phyloP scores from a whole-genome alignment of 30 jellyfish, hydroid and myxozoan species.

The Clytia hemisphaerica region DNA sequence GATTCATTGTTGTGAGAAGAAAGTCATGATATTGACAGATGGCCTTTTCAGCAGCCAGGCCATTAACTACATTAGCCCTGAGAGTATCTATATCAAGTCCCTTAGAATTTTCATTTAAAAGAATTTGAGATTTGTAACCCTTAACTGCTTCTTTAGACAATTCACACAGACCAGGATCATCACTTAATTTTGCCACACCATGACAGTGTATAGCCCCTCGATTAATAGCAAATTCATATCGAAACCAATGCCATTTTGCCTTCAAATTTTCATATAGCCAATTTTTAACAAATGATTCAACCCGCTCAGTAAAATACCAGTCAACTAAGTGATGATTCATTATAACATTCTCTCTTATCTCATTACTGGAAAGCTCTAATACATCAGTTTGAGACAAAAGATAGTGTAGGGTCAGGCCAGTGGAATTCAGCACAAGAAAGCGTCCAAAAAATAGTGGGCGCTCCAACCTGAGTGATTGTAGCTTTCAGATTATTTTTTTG shows the following conservation, averaged over 20 bases:
- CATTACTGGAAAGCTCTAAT: not conserved
- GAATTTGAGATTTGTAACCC: slow-evolving; percentile 18
- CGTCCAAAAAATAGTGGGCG: slow-evolving; percentile 36
- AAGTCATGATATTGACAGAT: slow-evolving; percentile 26
- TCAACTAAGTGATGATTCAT: slow-evolving; percentile 19
- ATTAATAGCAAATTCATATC: slow-evolving; percentile 22
- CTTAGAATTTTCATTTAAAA: not conserved
- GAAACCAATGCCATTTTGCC: slow-evolving; percentile 39
- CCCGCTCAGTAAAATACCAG: slow-evolving; percentile 24
- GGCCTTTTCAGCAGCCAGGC: slow-evolving; percentile 5
- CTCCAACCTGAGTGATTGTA: slow-evolving; percentile 14
- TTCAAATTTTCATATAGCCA: slow-evolving; percentile 32
- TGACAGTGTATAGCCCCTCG: slow-evolving; percentile 31
- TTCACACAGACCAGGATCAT: slow-evolving; percentile 38
- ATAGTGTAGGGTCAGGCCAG: slow-evolving; percentile 26
- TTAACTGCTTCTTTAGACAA: slow-evolving; percentile 20
- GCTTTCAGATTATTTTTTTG: slow-evolving; percentile 12
- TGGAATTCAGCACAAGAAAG: slow-evolving; percentile 33
- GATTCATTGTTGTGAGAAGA: slow-evolving; percentile 6
- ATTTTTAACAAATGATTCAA: slow-evolving; percentile 23
- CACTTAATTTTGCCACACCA: slow-evolving; percentile 34
- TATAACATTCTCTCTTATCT: slow-evolving; percentile 23
- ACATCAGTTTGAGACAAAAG: not conserved
- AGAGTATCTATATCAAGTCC: not conserved
- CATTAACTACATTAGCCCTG: slow-evolving; percentile 2